Base-by-base conservation (phyloP, 2,888 invertebrate species). In the Ennomos fuscantarius region DNA sequence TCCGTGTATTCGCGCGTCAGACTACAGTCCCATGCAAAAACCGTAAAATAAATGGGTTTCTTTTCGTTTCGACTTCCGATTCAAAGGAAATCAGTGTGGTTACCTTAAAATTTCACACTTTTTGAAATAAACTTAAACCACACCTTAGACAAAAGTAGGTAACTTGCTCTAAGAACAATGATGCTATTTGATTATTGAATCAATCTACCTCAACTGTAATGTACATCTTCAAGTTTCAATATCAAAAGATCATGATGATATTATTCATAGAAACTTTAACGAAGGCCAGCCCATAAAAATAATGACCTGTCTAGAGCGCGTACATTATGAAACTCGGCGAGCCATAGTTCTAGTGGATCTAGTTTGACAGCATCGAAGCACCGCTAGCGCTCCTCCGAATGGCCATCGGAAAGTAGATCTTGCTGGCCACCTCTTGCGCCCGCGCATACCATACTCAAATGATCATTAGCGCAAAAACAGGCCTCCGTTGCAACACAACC, bases 321-420 rank as follows among this genome's bases (percentile, higher is more conserved):
- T 44, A 45, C 44, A n/a, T 58, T 53, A 48, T 45, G 47, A 48
- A 72, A 62, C 70, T 69, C 68, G 48, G 13, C 46, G 34, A 37
- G 63, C 71, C 62, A 66, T 63, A 69, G 24, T 24, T 24, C 24
- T 24, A 24, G 69, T 76, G 71, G 73, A 78, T 80, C 81, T 78
- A 81, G 84, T 84, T 82, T 79, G 82, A 79, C 81, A 76, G 69
- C 78, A 76, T 69, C 62, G 65, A 65, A 60, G 62, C 66, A 71
- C 73, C 72, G 76, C 74, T 75, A 79, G 76, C 76, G 72, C 69
- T 70, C 69, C 72, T 73, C 64, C 63, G 70, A 78, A 79, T 78
- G 80, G 78, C 73, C 72, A 79, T 76, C 82, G 80, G 85, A 89
- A 88, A 87, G 89, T 84, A 71, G 87, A 84, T 84, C 82, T 84